phyloP scores from a whole-genome alignment of 53 echinoderm and acorn worm genomes.

The Mesocentrotus franciscanus region DNA sequence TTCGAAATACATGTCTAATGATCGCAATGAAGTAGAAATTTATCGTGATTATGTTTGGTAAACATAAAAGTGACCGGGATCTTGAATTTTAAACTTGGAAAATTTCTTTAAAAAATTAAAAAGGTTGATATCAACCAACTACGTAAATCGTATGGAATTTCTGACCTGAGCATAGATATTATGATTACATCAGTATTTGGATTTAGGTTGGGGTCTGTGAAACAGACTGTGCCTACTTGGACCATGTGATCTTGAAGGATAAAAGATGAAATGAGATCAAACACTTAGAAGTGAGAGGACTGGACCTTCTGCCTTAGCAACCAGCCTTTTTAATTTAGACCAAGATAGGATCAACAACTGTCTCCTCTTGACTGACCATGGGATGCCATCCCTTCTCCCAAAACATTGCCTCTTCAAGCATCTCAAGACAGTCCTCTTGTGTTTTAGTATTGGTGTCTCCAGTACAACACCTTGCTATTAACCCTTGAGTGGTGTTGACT shows the following conservation, averaged over 20 bases:
- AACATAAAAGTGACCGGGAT: not conserved
- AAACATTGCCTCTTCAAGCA: not conserved
- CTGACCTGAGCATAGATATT: not conserved
- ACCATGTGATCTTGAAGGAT: not conserved
- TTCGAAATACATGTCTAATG: not conserved
- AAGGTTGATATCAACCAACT: not conserved
- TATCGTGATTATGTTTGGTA: not conserved
- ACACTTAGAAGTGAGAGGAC: not conserved
- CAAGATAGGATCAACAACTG: conserved; percentile 19
- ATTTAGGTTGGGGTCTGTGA: not conserved
- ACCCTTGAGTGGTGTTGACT: conserved; percentile 6
- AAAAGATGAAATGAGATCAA: not conserved
- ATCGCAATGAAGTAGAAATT: not conserved
- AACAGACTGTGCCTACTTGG: not conserved
- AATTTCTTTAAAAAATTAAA: not conserved
- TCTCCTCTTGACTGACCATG: not conserved
- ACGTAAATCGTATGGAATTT: not conserved
- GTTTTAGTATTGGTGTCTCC: not conserved
- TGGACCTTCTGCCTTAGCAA: not conserved
- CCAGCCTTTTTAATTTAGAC: conserved; percentile 23
- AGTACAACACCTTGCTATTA: not conserved
- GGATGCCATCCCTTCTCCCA: not conserved
- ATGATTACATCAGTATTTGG: not conserved
- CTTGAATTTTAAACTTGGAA: not conserved
- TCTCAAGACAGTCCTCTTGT: not conserved